These are phyloP conservation scores for Tribolium castaneum DNA, from an alignment of 1,140 invertebrate species.

Conservation along the genomic window DNA sequence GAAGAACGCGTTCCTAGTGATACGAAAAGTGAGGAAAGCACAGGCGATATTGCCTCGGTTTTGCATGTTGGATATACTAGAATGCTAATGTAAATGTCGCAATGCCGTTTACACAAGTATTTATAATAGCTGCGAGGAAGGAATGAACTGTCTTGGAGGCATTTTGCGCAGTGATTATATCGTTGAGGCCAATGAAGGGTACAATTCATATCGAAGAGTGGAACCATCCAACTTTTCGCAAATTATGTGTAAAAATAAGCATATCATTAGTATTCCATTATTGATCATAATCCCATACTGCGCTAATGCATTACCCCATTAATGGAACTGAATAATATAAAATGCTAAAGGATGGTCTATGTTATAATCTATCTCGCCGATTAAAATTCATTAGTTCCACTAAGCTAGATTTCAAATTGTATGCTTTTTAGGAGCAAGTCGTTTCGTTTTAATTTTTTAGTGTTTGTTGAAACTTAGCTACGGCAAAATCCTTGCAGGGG, in stretches of 20 bases:
- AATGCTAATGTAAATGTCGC: conserved; percentile 47
- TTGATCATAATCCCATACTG: background rate
- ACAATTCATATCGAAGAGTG: no score
- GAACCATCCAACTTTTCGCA: no score
- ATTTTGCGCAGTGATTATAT: background rate
- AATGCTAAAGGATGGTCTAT: background rate
- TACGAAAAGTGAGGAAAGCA: conserved; percentile 19
- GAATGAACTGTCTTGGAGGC: conserved; percentile 27
- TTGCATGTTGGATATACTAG: conserved; percentile 42
- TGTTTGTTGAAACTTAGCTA: background rate
- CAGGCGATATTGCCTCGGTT: conserved; percentile 26
- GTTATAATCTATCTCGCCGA: background rate
- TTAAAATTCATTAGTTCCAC: background rate
- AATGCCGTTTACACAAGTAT: conserved; percentile 46
- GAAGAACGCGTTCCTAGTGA: conserved; percentile 38
- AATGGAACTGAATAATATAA: background rate
- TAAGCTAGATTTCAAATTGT: background rate
- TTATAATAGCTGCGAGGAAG: conserved; percentile 30
- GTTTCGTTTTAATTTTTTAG: background rate
- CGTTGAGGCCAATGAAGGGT: no score
- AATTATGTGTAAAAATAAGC: no score
- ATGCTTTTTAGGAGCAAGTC: no score
- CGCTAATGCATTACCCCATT: background rate
- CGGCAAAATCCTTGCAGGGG: background rate
- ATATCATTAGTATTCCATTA: background rate